Conservation (phyloP, 2,888 invertebrate species). For the Cyaniris semiargus region DNA sequence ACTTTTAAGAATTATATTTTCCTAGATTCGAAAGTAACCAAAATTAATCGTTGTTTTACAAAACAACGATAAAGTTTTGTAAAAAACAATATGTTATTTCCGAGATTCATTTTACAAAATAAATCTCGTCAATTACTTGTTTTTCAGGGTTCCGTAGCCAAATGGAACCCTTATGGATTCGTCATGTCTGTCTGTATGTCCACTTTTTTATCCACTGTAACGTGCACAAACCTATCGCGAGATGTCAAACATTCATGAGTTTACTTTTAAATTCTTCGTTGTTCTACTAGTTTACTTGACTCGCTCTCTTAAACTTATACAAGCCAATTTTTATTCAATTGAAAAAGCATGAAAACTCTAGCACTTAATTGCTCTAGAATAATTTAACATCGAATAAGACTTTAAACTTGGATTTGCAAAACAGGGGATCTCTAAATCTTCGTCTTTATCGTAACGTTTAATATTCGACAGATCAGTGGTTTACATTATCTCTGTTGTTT, state of each 20-base stretch:
- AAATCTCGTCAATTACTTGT: too few species aligned
- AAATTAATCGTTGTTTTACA: too few species aligned
- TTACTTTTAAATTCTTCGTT: not conserved
- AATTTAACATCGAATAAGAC: conserved; percentile 3
- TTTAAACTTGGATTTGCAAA: not conserved
- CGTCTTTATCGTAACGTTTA: not conserved
- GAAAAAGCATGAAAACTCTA: not conserved
- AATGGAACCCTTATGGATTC: too few species aligned
- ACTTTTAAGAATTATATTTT: too few species aligned
- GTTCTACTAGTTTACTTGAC: not conserved
- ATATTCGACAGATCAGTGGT: not conserved
- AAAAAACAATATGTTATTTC: too few species aligned
- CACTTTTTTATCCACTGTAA: too few species aligned
- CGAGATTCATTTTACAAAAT: too few species aligned
- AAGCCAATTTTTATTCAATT: not conserved
- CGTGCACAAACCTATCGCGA: too few species aligned
- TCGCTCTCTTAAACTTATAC: not conserved
- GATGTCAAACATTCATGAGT: not conserved
- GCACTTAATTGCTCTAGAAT: not conserved
- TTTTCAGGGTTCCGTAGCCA: too few species aligned
- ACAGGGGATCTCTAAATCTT: not conserved
- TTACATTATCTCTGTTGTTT: not conserved
- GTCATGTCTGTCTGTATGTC: too few species aligned
- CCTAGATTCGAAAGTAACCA: too few species aligned
- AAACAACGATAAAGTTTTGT: too few species aligned